A percentile compares a stretch with the other conserved stretches of the same genome.
Evolutionary conservation across 2,113 vertebrate species (phyloP).

Genomic region (human (Homo sapiens)): DNA sequence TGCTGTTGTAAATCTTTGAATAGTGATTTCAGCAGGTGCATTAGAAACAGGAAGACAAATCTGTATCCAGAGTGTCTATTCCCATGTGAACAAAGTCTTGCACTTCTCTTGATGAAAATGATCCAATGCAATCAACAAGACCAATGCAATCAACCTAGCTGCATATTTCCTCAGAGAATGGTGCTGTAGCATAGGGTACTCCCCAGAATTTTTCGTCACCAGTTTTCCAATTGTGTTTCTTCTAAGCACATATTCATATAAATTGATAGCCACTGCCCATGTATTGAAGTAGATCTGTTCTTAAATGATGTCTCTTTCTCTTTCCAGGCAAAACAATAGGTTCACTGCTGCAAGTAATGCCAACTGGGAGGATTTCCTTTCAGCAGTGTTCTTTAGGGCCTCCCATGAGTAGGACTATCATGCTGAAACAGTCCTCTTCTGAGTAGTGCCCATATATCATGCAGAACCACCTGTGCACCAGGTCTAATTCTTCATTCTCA

Average conservation of each 20-base stretch:
- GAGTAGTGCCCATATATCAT: too few species aligned
- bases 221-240: neutral
- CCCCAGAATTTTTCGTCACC: neutral
- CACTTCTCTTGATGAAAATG: neutral
- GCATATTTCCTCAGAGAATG: neutral
- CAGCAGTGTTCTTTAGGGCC: neutral
- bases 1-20: neutral
- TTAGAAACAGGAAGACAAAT: neutral
- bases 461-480: neutral
- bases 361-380: neutral
- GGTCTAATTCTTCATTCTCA: neutral
- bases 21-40: neutral
- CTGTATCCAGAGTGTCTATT: neutral
- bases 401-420: too few species aligned
- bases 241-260: neutral
- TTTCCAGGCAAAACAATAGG: neutral
- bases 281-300: accelerated
- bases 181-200: neutral
- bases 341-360: neutral
- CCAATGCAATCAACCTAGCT: neutral
- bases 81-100: neutral
- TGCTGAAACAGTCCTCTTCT: neutral
- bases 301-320: neutral
- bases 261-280: neutral
- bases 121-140: neutral